Conservation (phyloP, 2,113 vertebrate genomes). For the Psittacus erithacus region DNA sequence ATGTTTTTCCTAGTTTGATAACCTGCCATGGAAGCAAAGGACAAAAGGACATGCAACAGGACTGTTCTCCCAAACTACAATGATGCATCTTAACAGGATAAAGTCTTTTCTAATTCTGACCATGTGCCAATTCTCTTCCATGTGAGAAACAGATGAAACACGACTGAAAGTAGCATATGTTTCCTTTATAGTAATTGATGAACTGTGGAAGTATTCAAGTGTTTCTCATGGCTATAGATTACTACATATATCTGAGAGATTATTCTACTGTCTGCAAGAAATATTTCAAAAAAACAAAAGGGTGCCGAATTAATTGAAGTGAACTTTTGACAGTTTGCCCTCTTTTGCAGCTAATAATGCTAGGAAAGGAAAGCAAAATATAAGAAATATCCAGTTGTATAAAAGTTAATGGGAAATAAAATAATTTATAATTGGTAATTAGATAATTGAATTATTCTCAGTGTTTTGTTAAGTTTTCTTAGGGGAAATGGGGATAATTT, state of each 20-base stretch:
- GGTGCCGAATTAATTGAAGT: not conserved
- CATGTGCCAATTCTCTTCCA: not conserved
- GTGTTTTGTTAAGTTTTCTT: not conserved
- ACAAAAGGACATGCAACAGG: not conserved
- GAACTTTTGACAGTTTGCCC: not conserved
- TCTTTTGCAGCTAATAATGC: not conserved
- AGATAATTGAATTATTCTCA: not conserved
- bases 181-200: not conserved
- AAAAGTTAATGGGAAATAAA: not conserved
- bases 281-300: not conserved
- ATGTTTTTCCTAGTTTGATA: not conserved
- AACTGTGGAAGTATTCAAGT: not conserved
- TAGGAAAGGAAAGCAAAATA: not conserved
- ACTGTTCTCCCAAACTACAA: not conserved
- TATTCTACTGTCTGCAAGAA: not conserved
- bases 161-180: not conserved
- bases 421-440: not conserved
- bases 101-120: not conserved
- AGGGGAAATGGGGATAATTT: rapidly evolving
- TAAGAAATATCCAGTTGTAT: not conserved
- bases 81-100: not conserved
- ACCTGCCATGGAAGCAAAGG: not conserved
- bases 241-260: not conserved
- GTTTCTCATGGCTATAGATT: not conserved
- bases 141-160: not conserved